Percentiles rank a stretch among this genome's conserved stretches.
Conservation (phyloP, 2,888 invertebrate genomes). For the Rutpela maculata region DNA sequence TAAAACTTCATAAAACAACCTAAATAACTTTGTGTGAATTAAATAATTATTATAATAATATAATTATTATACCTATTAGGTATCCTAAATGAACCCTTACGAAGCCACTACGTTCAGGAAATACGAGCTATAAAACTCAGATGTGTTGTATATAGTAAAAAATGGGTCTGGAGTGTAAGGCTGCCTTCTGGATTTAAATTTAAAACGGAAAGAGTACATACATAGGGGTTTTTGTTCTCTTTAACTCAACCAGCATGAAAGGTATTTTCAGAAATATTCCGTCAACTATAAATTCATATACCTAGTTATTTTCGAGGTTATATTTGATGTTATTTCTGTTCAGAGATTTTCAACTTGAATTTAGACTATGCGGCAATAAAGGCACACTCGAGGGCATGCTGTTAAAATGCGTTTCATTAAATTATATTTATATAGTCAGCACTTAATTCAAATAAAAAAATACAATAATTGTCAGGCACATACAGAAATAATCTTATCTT, state of each 20-base stretch:
- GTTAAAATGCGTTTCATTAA: not conserved
- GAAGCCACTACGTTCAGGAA: no score
- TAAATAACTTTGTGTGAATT: no score
- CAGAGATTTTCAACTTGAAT: constrained; percentile 1
- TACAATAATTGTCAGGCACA: not conserved
- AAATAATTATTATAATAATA: no score
- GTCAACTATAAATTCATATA: not conserved
- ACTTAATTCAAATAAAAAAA: not conserved
- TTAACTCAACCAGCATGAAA: not conserved
- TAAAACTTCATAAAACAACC: no score
- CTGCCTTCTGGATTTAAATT: not conserved
- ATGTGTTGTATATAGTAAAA: not conserved
- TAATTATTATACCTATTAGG: no score
- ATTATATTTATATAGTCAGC: constrained; percentile 8
- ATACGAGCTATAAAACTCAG: no score
- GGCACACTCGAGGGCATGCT: no score
- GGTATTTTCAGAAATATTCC: constrained; percentile 21
- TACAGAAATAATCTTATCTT: constrained; percentile 34
- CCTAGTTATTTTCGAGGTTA: not conserved
- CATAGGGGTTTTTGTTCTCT: not conserved
- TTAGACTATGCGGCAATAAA: not conserved
- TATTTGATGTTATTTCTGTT: constrained; percentile 25
- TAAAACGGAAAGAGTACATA: not conserved
- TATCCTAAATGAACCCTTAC: no score
- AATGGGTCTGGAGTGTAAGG: not conserved